These are phyloP conservation scores for Eupeodes luniger DNA, from an alignment of 2,888 invertebrate genomes.

Conservation along the genomic window DNA sequence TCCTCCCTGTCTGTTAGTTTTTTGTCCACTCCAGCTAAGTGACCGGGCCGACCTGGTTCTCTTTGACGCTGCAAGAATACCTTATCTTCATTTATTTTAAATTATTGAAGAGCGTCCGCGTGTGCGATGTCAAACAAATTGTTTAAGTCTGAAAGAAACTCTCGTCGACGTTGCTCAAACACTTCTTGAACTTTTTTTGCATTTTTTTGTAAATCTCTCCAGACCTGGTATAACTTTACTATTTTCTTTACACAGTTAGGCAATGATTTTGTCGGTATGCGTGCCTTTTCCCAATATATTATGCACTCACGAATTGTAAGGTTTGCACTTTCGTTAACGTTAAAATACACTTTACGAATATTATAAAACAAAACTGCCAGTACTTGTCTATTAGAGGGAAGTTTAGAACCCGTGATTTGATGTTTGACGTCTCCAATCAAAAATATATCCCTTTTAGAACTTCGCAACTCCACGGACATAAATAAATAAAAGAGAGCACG, in stretches of 20 bases:
- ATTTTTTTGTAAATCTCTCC: constrained; percentile 32
- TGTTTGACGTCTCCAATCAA: background rate
- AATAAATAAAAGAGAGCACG: no score
- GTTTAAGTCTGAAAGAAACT: background rate
- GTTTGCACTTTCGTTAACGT: constrained; percentile 29
- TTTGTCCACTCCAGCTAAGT: constrained; percentile 7
- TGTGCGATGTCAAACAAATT: constrained; percentile 15
- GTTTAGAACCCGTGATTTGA: constrained; percentile 4
- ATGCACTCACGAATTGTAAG: constrained; percentile 12
- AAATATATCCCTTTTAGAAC: constrained; percentile 5
- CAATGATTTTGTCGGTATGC: constrained; percentile 18
- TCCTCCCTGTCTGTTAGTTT: background rate
- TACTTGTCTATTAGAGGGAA: constrained; percentile 13
- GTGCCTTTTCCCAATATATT: constrained; percentile 32
- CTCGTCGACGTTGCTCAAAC: background rate
- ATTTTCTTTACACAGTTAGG: constrained; percentile 31
- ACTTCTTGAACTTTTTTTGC: background rate
- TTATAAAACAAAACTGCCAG: constrained; percentile 19
- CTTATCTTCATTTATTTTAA: constrained; percentile 12
- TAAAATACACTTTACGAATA: constrained; percentile 21
- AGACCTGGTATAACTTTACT: constrained; percentile 17
- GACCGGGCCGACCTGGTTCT: background rate
- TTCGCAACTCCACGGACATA: background rate
- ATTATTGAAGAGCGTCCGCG: background rate
- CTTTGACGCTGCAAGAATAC: background rate